Evolutionary conservation across 2,113 vertebrate genomes (phyloP).

Genomic region (Scatophagus argus): DNA sequence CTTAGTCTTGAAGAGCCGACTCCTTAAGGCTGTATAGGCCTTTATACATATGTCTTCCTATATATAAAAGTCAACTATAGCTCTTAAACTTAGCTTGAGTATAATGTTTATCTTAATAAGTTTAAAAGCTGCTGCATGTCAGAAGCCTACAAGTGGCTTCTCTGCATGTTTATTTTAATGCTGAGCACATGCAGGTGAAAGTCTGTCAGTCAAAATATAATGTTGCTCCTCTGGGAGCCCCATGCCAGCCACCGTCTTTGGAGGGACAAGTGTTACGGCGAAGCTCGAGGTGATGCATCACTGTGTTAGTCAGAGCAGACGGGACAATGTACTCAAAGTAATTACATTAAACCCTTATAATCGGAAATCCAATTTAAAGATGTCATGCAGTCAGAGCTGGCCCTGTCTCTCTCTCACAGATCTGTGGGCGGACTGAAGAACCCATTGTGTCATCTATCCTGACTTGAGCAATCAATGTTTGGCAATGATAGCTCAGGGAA

Average conservation of each 20-base stretch:
- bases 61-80: neutral
- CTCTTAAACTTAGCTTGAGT: neutral
- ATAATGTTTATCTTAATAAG: too few relatives aligned
- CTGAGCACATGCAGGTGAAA: slow-evolving; percentile 27
- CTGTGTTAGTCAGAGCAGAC: slow-evolving; percentile 51
- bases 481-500: slow-evolving; percentile 53
- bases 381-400: slow-evolving; percentile 63
- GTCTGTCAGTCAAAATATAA: slow-evolving; percentile 53
- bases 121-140: slow-evolving; percentile 20
- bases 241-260: slow-evolving; percentile 8
- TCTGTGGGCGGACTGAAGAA: slow-evolving; percentile 34
- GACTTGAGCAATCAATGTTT: slow-evolving; percentile 70
- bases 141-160: slow-evolving; percentile 14
- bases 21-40: neutral
- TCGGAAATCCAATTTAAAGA: slow-evolving; percentile 77
- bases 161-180: neutral
- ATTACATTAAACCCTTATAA: slow-evolving; percentile 80
- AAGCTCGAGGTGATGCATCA: slow-evolving; percentile 57
- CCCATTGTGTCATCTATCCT: slow-evolving; percentile 64
- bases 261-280: slow-evolving; percentile 27
- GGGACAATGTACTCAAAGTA: slow-evolving; percentile 67
- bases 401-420: slow-evolving; percentile 43
- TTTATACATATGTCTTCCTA: neutral
- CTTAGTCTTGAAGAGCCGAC: neutral
- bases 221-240: slow-evolving; percentile 32